These are phyloP conservation scores for Oreotrochilus melanogaster DNA, from an alignment of 2,113 vertebrate species.

Conservation along the genomic window DNA sequence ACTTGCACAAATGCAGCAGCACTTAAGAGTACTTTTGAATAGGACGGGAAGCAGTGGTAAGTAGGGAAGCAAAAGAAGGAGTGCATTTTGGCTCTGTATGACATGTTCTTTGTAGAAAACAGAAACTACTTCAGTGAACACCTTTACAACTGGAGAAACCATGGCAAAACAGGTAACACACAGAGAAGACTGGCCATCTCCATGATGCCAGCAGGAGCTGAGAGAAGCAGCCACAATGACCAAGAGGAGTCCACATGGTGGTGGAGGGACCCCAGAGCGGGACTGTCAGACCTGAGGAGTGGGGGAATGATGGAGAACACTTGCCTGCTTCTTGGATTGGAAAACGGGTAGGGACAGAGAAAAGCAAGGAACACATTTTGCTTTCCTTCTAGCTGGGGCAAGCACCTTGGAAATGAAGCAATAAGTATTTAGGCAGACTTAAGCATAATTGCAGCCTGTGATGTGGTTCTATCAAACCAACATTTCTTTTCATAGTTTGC, in stretches of 20 bases:
- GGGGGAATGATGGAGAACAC: accelerated
- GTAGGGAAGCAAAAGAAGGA: neutral
- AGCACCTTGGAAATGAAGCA: neutral
- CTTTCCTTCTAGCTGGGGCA: neutral
- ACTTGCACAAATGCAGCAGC: neutral
- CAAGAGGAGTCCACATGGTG: accelerated
- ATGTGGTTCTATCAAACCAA: neutral
- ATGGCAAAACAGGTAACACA: neutral
- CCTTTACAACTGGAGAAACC: neutral
- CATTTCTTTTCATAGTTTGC: neutral
- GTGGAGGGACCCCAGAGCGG: neutral
- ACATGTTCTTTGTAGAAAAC: neutral
- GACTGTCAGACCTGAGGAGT: neutral
- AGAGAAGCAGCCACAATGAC: neutral
- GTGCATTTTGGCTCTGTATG: neutral
- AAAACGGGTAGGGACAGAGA: neutral
- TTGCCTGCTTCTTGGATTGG: neutral
- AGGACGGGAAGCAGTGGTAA: neutral
- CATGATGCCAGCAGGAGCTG: neutral
- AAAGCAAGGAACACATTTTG: neutral
- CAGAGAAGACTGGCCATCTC: neutral
- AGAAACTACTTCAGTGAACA: neutral
- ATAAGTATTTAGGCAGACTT: neutral
- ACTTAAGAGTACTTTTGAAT: neutral
- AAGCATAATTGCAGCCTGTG: neutral